Evolutionary conservation across 2,888 invertebrate species (phyloP).

Genomic region (Sabatieria punctata): DNA sequence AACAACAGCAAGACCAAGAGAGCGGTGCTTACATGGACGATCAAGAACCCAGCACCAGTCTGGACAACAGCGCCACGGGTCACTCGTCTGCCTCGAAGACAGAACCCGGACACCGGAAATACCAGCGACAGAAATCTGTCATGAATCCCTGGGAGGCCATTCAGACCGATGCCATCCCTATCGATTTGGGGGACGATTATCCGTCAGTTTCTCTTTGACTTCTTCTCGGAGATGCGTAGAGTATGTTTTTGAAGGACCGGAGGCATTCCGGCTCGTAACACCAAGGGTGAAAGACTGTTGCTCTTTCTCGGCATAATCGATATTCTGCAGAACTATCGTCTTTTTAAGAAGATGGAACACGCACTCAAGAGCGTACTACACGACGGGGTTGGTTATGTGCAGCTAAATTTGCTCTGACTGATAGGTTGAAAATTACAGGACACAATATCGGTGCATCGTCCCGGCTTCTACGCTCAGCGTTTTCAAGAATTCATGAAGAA

Average conservation of each 20-base stretch:
- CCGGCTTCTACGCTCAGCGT: slow-evolving; percentile 91
- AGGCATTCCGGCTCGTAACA: slow-evolving; percentile 89
- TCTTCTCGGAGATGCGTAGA: not conserved
- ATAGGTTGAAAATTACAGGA: slow-evolving; percentile 58
- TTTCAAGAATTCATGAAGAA: slow-evolving; percentile 95
- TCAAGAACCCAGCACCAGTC: no score
- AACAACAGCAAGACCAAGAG: no score
- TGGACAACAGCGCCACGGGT: no score
- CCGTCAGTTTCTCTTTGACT: slow-evolving; percentile 53
- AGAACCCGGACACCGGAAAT: no score
- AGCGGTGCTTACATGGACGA: no score
- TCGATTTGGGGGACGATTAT: slow-evolving; percentile 83
- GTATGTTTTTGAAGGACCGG: slow-evolving; percentile 54
- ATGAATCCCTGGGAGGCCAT: slow-evolving; percentile 98
- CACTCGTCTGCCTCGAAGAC: no score
- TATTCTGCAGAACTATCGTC: slow-evolving; percentile 89
- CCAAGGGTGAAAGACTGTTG: slow-evolving; percentile 80
- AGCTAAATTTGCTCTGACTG: slow-evolving; percentile 3
- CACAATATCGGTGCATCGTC: slow-evolving; percentile 94
- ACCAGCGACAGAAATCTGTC: slow-evolving; percentile 73
- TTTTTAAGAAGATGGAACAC: slow-evolving; percentile 94
- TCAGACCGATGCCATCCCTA: slow-evolving; percentile 84
- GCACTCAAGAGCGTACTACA: slow-evolving; percentile 96
- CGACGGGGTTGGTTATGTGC: slow-evolving; percentile 39
- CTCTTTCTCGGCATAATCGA: slow-evolving; percentile 94